Conservation (phyloP, 2,888 invertebrate genomes). For the Nasonia oneida region DNA sequence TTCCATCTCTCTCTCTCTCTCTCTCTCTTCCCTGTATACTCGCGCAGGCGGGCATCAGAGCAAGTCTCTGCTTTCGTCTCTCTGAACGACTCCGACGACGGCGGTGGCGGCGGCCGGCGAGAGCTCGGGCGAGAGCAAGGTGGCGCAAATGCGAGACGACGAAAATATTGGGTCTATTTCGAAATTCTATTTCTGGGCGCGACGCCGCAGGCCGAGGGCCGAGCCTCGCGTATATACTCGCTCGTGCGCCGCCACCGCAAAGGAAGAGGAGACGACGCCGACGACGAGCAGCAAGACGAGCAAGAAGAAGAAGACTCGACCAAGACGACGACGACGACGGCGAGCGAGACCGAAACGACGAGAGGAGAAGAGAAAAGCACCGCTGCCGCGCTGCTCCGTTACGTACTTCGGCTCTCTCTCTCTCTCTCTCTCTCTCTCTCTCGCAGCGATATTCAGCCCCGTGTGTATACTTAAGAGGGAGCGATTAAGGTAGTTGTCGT, state of each 20-base stretch:
- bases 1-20: conserved; percentile 46
- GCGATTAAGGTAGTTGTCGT: conserved; percentile 2
- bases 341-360: conserved; percentile 2
- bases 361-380: conserved; percentile 51
- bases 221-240: conserved; percentile 64
- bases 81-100: conserved; percentile 50
- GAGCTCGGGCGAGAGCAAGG: conserved; percentile 66
- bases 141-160: conserved; percentile 78
- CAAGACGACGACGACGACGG: conserved; percentile 57
- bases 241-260: conserved; percentile 58
- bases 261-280: conserved; percentile 64
- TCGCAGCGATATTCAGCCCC: conserved; percentile 31
- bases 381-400: conserved; percentile 37
- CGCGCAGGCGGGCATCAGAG: conserved; percentile 14
- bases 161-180: conserved; percentile 79
- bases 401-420: conserved; percentile 38
- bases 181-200: conserved; percentile 78
- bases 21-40: conserved; percentile 7
- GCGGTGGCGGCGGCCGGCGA: conserved; percentile 22
- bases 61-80: conserved; percentile 57
- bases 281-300: conserved; percentile 54
- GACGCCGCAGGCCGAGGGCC: conserved; percentile 74
- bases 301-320: conserved; percentile 55
- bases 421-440: too few relatives aligned
- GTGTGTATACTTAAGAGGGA: not conserved